phyloP scores from a whole-genome alignment of 2,797 vertebrate species.

The Spondyliosoma cantharus region DNA sequence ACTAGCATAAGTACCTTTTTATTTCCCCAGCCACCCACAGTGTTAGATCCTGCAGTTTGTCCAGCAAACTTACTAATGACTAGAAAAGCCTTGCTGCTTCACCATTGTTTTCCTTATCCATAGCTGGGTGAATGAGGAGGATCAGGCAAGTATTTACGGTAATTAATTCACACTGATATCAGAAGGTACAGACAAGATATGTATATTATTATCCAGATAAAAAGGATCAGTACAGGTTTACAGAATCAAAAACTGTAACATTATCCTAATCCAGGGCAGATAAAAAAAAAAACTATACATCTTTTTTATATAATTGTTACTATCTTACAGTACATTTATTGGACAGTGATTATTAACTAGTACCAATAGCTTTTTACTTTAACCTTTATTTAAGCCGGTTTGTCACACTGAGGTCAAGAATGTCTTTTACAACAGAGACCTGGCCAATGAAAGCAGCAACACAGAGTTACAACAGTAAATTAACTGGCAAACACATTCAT shows the following conservation, averaged over 20 bases:
- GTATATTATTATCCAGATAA: constrained; percentile 28
- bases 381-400: no score
- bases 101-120: constrained; percentile 64
- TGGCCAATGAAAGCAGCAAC: no score
- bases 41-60: constrained; percentile 79
- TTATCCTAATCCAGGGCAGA: not conserved
- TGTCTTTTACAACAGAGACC: no score
- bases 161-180: constrained; percentile 44
- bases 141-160: constrained; percentile 44
- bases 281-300: no score
- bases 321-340: not conserved
- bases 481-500: no score
- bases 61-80: constrained; percentile 82
- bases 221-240: constrained; percentile 38
- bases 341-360: not conserved
- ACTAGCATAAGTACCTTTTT: constrained; percentile 81
- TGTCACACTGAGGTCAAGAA: no score
- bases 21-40: constrained; percentile 81
- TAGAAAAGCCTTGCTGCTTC: constrained; percentile 53
- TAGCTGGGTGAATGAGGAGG: constrained; percentile 39
- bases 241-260: not conserved
- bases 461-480: no score
- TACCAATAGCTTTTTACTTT: not conserved
- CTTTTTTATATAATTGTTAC: not conserved
- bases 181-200: constrained; percentile 27